Conservation (phyloP, 2,888 invertebrate genomes). For the Drosophila borealis region DNA sequence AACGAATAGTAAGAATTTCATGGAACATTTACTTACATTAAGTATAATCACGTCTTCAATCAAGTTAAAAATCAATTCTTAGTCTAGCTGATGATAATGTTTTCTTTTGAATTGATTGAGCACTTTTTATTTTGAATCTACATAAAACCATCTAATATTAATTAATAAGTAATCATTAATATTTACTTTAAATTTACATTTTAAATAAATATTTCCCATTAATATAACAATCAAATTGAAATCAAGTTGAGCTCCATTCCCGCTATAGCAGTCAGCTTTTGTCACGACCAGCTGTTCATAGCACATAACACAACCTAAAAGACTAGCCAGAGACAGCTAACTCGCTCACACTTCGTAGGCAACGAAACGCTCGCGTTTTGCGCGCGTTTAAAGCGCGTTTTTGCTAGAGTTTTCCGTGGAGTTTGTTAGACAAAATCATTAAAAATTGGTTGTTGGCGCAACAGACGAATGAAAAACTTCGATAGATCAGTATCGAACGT, state of each 20-base stretch:
- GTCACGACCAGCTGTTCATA: conserved; percentile 15
- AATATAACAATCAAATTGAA: background rate
- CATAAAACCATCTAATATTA: too few relatives aligned
- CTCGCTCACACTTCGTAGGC: conserved; percentile 15
- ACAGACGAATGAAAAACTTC: conserved; percentile 10
- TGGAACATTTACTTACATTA: background rate
- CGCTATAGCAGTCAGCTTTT: conserved; percentile 44
- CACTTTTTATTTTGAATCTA: too few relatives aligned
- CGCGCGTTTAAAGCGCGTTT: conserved; percentile 34
- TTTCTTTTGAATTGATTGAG: too few relatives aligned
- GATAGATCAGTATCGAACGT: conserved; percentile 28
- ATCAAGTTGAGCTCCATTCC: background rate
- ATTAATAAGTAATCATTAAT: too few relatives aligned
- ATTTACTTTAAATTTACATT: too few relatives aligned
- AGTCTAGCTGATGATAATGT: background rate
- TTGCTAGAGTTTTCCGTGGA: background rate
- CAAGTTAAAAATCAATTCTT: background rate
- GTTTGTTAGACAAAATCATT: conserved; percentile 3
- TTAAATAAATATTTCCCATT: too few relatives aligned
- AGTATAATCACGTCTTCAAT: too few relatives aligned
- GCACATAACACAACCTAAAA: conserved; percentile 47
- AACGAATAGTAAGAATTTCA: background rate
- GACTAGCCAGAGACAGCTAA: background rate
- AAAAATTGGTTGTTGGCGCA: conserved; percentile 6
- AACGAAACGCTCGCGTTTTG: conserved; percentile 20